These are phyloP conservation scores for Synchiropus splendidus DNA, from an alignment of 2,113 vertebrate genomes.

Conservation along the genomic window DNA sequence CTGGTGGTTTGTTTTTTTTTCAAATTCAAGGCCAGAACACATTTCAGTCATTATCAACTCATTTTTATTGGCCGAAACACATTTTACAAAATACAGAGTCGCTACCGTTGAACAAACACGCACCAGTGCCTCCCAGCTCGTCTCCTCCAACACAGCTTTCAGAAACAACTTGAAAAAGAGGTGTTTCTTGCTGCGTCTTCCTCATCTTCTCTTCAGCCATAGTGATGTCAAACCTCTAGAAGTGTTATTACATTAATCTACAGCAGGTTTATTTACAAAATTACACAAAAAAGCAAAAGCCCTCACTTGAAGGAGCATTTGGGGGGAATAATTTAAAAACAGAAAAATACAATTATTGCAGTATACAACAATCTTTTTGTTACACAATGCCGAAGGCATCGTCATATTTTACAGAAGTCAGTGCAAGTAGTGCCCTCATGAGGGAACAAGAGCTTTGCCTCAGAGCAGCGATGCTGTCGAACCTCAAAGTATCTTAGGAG, in stretches of 20 bases:
- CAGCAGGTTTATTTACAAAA: slow-evolving; percentile 89
- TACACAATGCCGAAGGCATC: slow-evolving; percentile 88
- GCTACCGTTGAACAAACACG: slow-evolving; percentile 50
- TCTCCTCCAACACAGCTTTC: background rate
- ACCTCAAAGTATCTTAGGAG: no score
- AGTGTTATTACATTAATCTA: slow-evolving; percentile 80
- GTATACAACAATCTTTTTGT: slow-evolving; percentile 92
- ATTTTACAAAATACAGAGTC: slow-evolving; percentile 56
- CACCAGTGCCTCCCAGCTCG: slow-evolving; percentile 10
- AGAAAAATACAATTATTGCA: slow-evolving; percentile 83
- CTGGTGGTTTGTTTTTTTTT: slow-evolving; percentile 36
- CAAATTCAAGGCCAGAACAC: no score
- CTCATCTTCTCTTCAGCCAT: slow-evolving; percentile 32
- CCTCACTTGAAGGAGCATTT: slow-evolving; percentile 57
- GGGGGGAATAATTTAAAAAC: slow-evolving; percentile 87
- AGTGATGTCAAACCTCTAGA: slow-evolving; percentile 54
- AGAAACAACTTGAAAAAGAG: no score
- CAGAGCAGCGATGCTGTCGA: slow-evolving; percentile 16
- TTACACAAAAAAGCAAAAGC: slow-evolving; percentile 68
- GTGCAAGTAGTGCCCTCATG: slow-evolving; percentile 86
- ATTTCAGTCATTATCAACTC: slow-evolving; percentile 34
- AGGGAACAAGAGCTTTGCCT: slow-evolving; percentile 36
- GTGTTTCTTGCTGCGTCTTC: background rate
- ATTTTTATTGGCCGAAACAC: slow-evolving; percentile 63
- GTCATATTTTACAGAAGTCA: slow-evolving; percentile 86